These are phyloP conservation scores for Apistogramma diplotaenia DNA, from an alignment of 2,113 vertebrate species.

Conservation along the genomic window DNA sequence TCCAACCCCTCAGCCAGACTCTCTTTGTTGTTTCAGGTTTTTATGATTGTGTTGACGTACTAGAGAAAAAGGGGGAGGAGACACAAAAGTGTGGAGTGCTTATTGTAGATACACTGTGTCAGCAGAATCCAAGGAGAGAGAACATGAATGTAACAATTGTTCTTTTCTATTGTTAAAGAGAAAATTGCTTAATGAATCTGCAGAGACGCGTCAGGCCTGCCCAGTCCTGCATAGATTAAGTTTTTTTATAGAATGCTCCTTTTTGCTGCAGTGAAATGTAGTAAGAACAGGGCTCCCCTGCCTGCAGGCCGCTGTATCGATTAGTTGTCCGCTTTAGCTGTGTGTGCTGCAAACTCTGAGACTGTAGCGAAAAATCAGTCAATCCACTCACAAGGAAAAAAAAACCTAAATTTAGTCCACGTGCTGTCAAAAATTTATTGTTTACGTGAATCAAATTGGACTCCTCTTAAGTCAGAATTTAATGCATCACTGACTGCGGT, in stretches of 20 bases:
- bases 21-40: constrained; percentile 46
- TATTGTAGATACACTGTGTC: background rate
- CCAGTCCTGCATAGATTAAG: constrained; percentile 11
- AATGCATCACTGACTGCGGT: background rate
- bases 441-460: background rate
- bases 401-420: background rate
- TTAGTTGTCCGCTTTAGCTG: constrained; percentile 66
- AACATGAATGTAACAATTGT: background rate
- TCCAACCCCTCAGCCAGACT: background rate
- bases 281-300: constrained; percentile 51
- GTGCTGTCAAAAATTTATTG: background rate
- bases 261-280: constrained; percentile 70
- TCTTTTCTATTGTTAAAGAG: background rate
- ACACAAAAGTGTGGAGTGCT: background rate
- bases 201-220: background rate
- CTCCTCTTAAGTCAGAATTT: background rate
- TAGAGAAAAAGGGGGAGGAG: background rate
- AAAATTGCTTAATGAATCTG: background rate
- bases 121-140: background rate
- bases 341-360: constrained; percentile 58
- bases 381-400: background rate
- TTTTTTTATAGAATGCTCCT: constrained; percentile 40
- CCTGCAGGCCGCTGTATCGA: constrained; percentile 67
- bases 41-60: constrained; percentile 35
- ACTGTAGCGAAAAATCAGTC: constrained; percentile 18